Conservation (phyloP, 2,888 invertebrate species). For the Geotrupes spiniger region DNA sequence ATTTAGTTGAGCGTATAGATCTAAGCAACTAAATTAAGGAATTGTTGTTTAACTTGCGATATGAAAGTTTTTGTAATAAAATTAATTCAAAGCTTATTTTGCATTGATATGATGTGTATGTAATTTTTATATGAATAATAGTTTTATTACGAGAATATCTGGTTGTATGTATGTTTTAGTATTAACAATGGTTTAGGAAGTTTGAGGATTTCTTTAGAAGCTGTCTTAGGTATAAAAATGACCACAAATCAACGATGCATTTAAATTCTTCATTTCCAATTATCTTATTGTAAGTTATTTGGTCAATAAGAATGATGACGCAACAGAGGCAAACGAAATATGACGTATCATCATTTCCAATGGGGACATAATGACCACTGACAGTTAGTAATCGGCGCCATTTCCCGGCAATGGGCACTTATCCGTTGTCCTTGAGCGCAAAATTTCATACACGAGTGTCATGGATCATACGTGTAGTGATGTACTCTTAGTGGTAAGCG, state of each 20-base stretch:
- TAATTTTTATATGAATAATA: too few relatives aligned
- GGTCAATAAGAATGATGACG: slow-evolving; percentile 39
- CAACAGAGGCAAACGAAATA: slow-evolving; percentile 37
- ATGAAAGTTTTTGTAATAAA: too few relatives aligned
- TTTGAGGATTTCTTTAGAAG: neutral
- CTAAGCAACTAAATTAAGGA: too few relatives aligned
- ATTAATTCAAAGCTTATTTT: too few relatives aligned
- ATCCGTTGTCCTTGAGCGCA: slow-evolving; percentile 4
- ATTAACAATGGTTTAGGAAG: neutral
- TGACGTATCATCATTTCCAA: slow-evolving; percentile 45
- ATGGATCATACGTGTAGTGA: too few relatives aligned
- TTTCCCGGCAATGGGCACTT: slow-evolving; percentile 4
- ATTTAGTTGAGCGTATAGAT: too few relatives aligned
- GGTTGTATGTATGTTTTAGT: too few relatives aligned
- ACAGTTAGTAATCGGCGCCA: slow-evolving; percentile 6
- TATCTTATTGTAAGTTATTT: slow-evolving; percentile 25
- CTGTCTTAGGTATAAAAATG: slow-evolving; percentile 6
- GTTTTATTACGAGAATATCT: too few relatives aligned
- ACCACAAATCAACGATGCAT: slow-evolving; percentile 17
- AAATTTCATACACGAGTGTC: neutral
- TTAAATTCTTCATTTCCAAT: slow-evolving; percentile 24
- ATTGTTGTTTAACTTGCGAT: too few relatives aligned
- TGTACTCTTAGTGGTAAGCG: too few relatives aligned
- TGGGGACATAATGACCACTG: slow-evolving; percentile 38
- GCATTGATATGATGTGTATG: too few relatives aligned